Conservation (phyloP, 1,140 invertebrate species). For the Vanessa atalanta region DNA sequence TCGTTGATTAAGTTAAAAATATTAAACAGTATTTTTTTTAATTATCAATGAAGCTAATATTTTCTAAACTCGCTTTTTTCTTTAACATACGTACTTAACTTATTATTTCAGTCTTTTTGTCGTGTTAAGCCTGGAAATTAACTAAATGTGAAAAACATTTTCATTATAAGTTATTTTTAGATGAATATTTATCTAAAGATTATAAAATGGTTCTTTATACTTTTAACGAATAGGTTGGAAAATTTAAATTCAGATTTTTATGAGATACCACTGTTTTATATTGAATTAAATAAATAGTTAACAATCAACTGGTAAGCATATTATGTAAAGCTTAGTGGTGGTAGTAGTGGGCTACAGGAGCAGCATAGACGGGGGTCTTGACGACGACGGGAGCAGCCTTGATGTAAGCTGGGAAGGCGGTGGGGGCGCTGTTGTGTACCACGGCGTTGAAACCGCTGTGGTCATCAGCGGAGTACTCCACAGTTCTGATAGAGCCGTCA, state of each 20-base stretch:
- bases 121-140: too few relatives aligned
- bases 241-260: neutral
- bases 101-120: too few relatives aligned
- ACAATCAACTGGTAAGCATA: constrained; percentile 7
- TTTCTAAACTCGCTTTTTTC: too few relatives aligned
- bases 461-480: constrained; percentile 46
- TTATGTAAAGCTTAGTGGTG: constrained; percentile 29
- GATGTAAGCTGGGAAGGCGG: constrained; percentile 47
- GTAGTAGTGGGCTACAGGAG: constrained; percentile 32
- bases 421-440: constrained; percentile 78
- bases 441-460: constrained; percentile 42
- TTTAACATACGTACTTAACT: too few relatives aligned
- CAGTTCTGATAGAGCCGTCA: constrained; percentile 81
- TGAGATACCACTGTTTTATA: constrained; percentile 21
- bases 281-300: constrained; percentile 30
- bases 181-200: too few relatives aligned
- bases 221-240: too few relatives aligned
- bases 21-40: too few relatives aligned
- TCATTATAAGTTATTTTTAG: too few relatives aligned
- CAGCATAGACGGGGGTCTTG: constrained; percentile 45
- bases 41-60: too few relatives aligned
- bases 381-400: constrained; percentile 50
- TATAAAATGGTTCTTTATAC: too few relatives aligned
- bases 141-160: too few relatives aligned
- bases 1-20: too few relatives aligned